A percentile compares a stretch with the other conserved stretches of the same genome.
Conservation (phyloP, 1,140 invertebrate genomes). For the Galleria mellonella region DNA sequence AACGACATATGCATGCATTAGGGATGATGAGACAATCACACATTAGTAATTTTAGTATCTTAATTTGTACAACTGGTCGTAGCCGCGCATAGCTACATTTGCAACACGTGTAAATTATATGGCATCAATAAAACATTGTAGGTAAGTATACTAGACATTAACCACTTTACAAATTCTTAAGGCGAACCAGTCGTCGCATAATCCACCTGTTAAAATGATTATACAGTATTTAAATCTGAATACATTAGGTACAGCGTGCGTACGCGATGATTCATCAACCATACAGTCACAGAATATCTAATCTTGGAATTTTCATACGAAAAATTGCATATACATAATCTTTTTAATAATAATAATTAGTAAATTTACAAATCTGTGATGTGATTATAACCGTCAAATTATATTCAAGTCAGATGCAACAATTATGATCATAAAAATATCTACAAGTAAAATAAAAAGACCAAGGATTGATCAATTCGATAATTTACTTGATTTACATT, state of each 20-base stretch:
- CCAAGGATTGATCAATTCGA: too few relatives aligned
- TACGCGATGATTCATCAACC: not conserved
- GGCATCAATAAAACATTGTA: not conserved
- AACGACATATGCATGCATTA: constrained; percentile 71
- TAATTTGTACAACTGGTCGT: constrained; percentile 54
- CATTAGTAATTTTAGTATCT: constrained; percentile 40
- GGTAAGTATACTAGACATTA: not conserved
- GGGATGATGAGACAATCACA: constrained; percentile 60
- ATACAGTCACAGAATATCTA: not conserved
- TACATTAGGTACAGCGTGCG: not conserved
- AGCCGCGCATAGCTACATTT: not conserved
- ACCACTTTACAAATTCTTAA: not conserved
- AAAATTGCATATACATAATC: too few relatives aligned
- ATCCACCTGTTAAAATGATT: not conserved
- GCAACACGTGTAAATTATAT: not conserved
- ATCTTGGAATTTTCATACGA: too few relatives aligned
- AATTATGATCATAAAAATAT: too few relatives aligned
- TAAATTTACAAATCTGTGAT: too few relatives aligned
- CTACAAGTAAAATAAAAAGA: too few relatives aligned
- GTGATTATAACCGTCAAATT: too few relatives aligned
- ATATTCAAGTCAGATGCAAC: too few relatives aligned
- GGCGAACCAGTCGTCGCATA: not conserved
- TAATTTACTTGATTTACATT: too few relatives aligned
- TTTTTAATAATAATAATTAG: too few relatives aligned
- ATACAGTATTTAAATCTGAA: not conserved